These are phyloP conservation scores for Trachelus troglodyta DNA, from an alignment of 2,888 invertebrate species.

Conservation along the genomic window DNA sequence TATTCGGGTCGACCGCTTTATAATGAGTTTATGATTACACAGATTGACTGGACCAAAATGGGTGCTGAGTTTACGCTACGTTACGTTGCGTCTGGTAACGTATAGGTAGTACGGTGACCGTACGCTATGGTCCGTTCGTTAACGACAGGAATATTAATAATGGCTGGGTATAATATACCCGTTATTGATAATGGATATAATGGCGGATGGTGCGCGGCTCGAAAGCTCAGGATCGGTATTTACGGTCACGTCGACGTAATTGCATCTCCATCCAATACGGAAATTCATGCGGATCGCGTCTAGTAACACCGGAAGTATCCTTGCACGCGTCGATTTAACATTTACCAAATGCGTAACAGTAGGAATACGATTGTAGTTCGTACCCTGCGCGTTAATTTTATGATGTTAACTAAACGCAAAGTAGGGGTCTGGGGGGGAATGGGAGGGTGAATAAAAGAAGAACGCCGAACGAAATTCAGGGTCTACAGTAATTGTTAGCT, in stretches of 20 bases:
- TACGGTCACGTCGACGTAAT: background rate
- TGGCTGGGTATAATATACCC: slow-evolving; percentile 24
- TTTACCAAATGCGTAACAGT: background rate
- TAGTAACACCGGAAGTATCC: background rate
- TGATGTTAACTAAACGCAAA: background rate
- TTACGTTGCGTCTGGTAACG: slow-evolving; percentile 30
- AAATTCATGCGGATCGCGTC: background rate
- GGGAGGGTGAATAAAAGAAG: background rate
- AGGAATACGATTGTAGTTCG: background rate
- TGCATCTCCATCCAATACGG: background rate
- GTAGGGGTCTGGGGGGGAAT: too few species aligned
- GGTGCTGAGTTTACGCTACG: slow-evolving; percentile 21
- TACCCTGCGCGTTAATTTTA: background rate
- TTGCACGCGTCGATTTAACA: background rate
- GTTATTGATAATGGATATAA: background rate
- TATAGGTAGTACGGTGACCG: slow-evolving; percentile 26
- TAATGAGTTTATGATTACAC: slow-evolving; percentile 39
- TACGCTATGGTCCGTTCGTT: slow-evolving; percentile 37
- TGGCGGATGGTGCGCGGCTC: background rate
- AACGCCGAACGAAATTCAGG: background rate
- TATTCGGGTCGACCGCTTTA: background rate
- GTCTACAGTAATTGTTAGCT: background rate
- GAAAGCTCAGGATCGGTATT: background rate
- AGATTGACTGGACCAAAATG: slow-evolving; percentile 8
- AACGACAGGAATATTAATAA: slow-evolving; percentile 48